Conservation (phyloP, 2,113 vertebrate species). For the Petromus typicus region DNA sequence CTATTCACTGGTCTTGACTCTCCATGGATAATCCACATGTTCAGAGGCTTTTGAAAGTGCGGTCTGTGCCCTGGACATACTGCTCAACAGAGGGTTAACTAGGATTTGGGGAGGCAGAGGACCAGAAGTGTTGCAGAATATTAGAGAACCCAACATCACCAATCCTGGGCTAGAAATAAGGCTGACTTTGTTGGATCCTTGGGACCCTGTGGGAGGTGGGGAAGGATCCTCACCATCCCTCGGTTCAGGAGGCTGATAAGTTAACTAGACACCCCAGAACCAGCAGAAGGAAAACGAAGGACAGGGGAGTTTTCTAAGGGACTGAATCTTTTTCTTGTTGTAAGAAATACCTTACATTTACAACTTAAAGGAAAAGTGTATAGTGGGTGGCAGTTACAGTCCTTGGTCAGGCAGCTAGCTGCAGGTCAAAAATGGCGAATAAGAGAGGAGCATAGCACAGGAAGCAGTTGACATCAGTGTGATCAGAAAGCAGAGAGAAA, state of each 20-base stretch:
- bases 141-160: background rate
- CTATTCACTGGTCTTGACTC: background rate
- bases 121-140: background rate
- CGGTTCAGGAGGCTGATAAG: background rate
- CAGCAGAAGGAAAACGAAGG: background rate
- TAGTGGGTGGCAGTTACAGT: background rate
- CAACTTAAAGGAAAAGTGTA: background rate
- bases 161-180: background rate
- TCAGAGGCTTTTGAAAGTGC: background rate
- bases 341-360: no score
- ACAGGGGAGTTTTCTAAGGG: background rate
- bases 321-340: background rate
- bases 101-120: background rate
- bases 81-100: background rate
- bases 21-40: background rate
- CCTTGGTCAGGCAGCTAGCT: background rate
- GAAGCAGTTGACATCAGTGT: background rate
- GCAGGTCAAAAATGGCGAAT: background rate
- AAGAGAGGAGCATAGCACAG: background rate
- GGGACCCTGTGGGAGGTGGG: background rate
- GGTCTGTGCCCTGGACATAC: background rate
- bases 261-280: background rate
- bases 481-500: background rate
- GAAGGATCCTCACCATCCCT: background rate
- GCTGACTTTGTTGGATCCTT: background rate